These are phyloP conservation scores for Anthoscopus minutus DNA, from an alignment of 2,113 vertebrate genomes.

Conservation along the genomic window DNA sequence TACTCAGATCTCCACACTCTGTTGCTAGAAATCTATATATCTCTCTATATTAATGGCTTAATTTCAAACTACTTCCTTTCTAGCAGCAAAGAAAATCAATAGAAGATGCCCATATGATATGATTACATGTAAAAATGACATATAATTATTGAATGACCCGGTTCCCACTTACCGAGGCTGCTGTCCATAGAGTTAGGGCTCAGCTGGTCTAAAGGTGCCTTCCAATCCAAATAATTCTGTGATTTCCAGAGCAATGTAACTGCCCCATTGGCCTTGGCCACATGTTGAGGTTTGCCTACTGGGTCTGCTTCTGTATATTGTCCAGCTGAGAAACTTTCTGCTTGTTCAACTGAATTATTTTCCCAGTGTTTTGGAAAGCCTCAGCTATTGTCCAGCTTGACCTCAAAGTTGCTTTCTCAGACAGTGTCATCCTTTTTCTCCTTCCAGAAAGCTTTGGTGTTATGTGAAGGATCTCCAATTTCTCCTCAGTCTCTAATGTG, in stretches of 20 bases:
- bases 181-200: not conserved
- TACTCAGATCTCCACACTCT: not conserved
- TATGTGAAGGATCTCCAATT: not conserved
- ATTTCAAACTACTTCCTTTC: not conserved
- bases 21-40: not conserved
- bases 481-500: not conserved
- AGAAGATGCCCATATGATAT: not conserved
- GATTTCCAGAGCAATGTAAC: not conserved
- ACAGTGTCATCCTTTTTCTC: not conserved
- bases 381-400: not conserved
- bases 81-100: not conserved
- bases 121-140: not conserved
- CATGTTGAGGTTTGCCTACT: not conserved
- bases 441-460: not conserved
- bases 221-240: not conserved
- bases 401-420: not conserved
- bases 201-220: not conserved
- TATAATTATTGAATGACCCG: not conserved
- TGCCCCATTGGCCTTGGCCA: not conserved
- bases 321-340: not conserved
- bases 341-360: not conserved
- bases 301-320: not conserved
- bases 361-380: not conserved
- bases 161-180: not conserved
- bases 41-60: not conserved